Conservation (phyloP, 2,797 vertebrate genomes). For the Momotus momota region DNA sequence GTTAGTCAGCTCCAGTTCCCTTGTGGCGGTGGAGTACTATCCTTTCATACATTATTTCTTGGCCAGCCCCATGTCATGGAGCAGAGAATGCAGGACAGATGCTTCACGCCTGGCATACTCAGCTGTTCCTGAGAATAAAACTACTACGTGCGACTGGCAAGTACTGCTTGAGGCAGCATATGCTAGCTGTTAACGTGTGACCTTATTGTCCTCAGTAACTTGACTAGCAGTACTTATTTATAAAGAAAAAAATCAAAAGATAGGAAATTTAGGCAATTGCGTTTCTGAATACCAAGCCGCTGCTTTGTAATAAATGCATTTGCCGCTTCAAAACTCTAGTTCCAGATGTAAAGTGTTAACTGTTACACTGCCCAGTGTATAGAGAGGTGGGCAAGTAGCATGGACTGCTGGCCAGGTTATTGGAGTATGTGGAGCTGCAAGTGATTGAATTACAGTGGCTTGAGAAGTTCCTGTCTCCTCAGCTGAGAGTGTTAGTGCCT, state of each 20-base stretch:
- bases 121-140: constrained; percentile 74
- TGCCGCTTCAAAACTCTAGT: not conserved
- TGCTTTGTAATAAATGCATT: not conserved
- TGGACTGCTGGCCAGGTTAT: not conserved
- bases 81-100: constrained; percentile 69
- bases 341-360: not conserved
- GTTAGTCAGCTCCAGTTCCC: not conserved
- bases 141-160: constrained; percentile 37
- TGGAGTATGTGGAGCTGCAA: not conserved
- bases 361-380: not conserved
- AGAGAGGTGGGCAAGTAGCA: not conserved
- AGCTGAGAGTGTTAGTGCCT: not conserved
- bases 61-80: constrained; percentile 19
- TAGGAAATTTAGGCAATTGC: not conserved
- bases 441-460: constrained; percentile 27
- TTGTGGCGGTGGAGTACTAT: not conserved
- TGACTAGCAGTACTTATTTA: not conserved
- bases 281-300: not conserved
- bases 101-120: constrained; percentile 69
- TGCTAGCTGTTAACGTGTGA: constrained; percentile 45
- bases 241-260: not conserved
- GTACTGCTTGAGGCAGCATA: constrained; percentile 37
- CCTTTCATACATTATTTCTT: not conserved
- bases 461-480: constrained; percentile 20
- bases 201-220: constrained; percentile 54